Base-by-base conservation (phyloP, 2,797 vertebrate species). In the Oreochromis mossambicus region DNA sequence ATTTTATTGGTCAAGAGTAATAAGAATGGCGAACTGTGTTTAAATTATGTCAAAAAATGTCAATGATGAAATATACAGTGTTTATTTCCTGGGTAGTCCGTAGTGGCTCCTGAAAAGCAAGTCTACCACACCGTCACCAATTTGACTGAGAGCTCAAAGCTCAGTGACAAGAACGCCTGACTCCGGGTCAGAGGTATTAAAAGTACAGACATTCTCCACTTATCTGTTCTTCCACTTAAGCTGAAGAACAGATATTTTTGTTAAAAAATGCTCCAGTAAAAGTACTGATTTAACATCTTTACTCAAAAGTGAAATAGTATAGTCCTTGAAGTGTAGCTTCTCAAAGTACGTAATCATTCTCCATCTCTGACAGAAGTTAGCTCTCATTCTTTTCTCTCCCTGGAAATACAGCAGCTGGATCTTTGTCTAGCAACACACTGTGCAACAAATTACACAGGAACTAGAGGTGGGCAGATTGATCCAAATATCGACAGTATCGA, bases 401-500 rank as follows among this genome's bases (percentile, higher is more conserved):
- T 32, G 55, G 5, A 58, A 58, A 19, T 10, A 6, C 55, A 58
- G 29, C 55, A 58, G 55, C 55, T 58, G 29, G 29, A 58, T 1
- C 29, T 58, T 58, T 58, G 19, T 32, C 55, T 6, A 58, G 29
- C 55, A 58, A 32, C 55, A 32, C 55, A 10, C 29, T 19, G 55
- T 58, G 55, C 55, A 58, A 58, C 15, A 58, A 4, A 58, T 32
- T 32, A 32, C 55, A 58, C 51, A 21, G n/a, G 50, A 52, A 32
- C 55, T 58, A 58, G 0, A 58, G 0, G 55, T 1, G 55, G 55
- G 24, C 7, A 26, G 1, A 32, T 32, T 17, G 55, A 32, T 32
- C 55, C 29, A 58, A 3, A 32, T 58, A 4, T 32, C 9, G 14
- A 58, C 0, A 8, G 54, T 0, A 29, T 56, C 5, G 1, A 6